Base-by-base conservation (phyloP, 2,888 invertebrate species). In the Macrosiphum euphorbiae region DNA sequence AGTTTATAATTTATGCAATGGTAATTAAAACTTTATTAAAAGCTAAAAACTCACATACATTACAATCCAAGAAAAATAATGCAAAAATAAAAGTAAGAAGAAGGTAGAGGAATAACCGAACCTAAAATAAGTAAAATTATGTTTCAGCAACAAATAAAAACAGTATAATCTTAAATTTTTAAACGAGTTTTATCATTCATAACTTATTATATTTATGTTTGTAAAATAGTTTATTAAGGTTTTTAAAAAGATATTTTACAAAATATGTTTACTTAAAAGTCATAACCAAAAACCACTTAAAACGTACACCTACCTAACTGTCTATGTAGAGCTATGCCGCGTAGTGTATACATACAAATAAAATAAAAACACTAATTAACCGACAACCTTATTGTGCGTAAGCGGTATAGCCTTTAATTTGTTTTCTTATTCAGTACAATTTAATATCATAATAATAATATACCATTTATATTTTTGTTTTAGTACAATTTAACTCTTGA, bases 1-100 rank as follows among this genome's bases (percentile, higher is more conserved):
- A 94, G 90, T 94, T 94, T 67, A 90, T 93, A 85, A 93, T 85
- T 90, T 93, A 93, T 85, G 89, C 58, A 35, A 85, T 50, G 89
- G 58, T 41, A 84, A 47, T 90, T 84, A 85, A 93, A 93, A 93
- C 89, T 90, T 93, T 90, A 93, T 90, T 61, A 78, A 92, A 91
- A 47, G 26, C 91, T 85, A 58, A 91, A 91, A 91, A 47, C 78
- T 85, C 47, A 86, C 44, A 84, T n/a, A 28, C 58, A 91, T 91
- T 84, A 52, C 78, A 84, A 7, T 52, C 26, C 13, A 26, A 84
- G 84, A 84, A 86, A 91, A 86, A 86, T 85, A 28, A 85, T 58
- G n/a, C n/a, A 35, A 61, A 92, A n/a, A 41, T 67, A 44, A 58
- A 87, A 26, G 58, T 87, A 35, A 35, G 35, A 35, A 35, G 35